Evolutionary conservation across 2,113 vertebrate species (phyloP), one percentile per base, ranked within the genome.

Genomic region (Pleuronectes platessa): DNA sequence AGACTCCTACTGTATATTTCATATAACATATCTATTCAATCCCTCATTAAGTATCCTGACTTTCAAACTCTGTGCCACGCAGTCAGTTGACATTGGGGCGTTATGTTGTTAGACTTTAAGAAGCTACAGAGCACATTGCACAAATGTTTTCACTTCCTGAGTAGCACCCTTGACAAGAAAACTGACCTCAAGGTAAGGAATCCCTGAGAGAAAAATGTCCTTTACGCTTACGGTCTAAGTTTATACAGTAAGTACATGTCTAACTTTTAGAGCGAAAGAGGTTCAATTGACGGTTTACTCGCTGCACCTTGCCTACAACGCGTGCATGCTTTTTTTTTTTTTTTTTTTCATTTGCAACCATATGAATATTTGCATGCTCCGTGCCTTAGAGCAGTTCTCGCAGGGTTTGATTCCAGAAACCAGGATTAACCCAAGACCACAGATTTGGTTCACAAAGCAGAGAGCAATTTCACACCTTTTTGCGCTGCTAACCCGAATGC

Each of bases 381-480:
- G 26, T 61, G 70, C 78, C 55, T 68, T 75, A 51, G 74, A 80
- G 40, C 63, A 66, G 61, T 66, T 72, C 68, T 77, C 23, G 4
- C 70, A 61, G 14, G 68, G 64, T 81, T 76, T 74, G 64, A 70
- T 77, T 78, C 60, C 72, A 74, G 73, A 81, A 86, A 73, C 60
- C 71, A 62, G 74, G 76, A 86, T 84, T 86, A 89, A 74, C 79
- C 72, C 20, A 72, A 83, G 61, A 79, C 83, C 73, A 81, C 53
- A 54, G 63, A 76, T 84, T 83, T 81, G 71, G 69, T 81, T 83
- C 70, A 85, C 73, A 85, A 84, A 86, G 79, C 80, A 71, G 65
- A 69, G 74, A 88, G 85, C 83, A 84, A 80, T 88, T 89, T 89
- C 82, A 86, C 90, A 90, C 82, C 82, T 86, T 88, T 86, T 79